Percentiles rank a stretch among this genome's conserved stretches.
phyloP scores from a whole-genome alignment of 2,113 vertebrate species.

The Coptodon rendalli region DNA sequence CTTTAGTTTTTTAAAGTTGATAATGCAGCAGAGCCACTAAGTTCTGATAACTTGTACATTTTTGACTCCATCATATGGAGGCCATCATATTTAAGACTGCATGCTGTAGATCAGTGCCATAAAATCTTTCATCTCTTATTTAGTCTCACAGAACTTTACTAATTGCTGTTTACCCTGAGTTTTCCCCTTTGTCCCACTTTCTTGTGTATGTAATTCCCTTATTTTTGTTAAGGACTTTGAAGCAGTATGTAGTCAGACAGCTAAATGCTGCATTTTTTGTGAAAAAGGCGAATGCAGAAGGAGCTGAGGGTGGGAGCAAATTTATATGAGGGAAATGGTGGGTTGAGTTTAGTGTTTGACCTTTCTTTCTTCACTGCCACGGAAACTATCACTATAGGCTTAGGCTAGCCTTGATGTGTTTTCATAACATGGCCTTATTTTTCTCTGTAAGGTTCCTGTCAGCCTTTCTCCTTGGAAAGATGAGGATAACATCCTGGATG shows the following conservation, averaged over 20 bases:
- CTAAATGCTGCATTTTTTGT: neutral
- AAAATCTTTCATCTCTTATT: neutral
- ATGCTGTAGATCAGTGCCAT: neutral
- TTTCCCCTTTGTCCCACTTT: neutral
- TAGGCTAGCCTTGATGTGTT: slow-evolving; percentile 61
- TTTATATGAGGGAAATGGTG: neutral
- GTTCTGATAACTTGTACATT: neutral
- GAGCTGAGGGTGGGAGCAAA: neutral
- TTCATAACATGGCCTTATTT: slow-evolving; percentile 52
- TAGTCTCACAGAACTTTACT: neutral
- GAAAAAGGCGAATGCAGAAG: neutral
- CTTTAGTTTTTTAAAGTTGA: neutral
- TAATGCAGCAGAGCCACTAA: neutral
- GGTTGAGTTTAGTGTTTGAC: neutral
- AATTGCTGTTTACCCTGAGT: neutral
- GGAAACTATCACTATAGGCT: slow-evolving; percentile 59
- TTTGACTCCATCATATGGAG: neutral
- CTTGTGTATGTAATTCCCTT: neutral
- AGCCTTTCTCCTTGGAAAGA: neutral
- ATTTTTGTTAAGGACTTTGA: neutral
- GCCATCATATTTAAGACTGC: neutral
- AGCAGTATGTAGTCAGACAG: neutral
- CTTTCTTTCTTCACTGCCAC: slow-evolving; percentile 38
- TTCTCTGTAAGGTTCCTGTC: neutral
- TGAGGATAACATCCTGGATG: slow-evolving; percentile 26